Evolutionary conservation across 2,797 vertebrate species (phyloP).

Genomic region (Kryptolebias ocellatus): DNA sequence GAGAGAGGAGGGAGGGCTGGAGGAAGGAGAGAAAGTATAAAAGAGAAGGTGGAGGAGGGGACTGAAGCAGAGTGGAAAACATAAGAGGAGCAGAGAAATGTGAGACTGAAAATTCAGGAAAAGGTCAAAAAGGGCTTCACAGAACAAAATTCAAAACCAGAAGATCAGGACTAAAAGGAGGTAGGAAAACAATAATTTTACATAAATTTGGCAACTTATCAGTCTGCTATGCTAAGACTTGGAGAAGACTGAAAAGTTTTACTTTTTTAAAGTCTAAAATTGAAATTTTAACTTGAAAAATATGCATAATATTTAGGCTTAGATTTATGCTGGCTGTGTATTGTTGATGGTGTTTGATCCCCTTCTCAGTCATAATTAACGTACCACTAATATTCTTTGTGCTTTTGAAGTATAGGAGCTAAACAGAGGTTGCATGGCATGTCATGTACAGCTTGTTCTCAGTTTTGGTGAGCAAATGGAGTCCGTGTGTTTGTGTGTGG

Average conservation of each 20-base stretch:
- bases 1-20: conserved; percentile 52
- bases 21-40: conserved; percentile 58
- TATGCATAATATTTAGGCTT: no score
- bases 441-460: neutral
- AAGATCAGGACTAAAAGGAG: conserved; percentile 31
- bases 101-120: conserved; percentile 27
- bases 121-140: conserved; percentile 18
- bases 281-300: no score
- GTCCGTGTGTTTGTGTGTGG: conserved; percentile 32
- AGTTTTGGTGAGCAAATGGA: conserved; percentile 6
- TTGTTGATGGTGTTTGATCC: neutral
- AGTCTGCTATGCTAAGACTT: neutral
- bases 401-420: neutral
- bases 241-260: neutral
- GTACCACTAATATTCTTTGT: neutral
- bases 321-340: no score
- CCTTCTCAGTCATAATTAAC: neutral
- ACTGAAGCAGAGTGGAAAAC: conserved; percentile 49
- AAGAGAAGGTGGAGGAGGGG: conserved; percentile 52
- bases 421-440: neutral
- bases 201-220: neutral
- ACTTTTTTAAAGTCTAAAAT: no score
- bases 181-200: conserved; percentile 51
- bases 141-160: neutral
- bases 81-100: conserved; percentile 46